These are phyloP conservation scores for Drosophila subpulchrella DNA, from an alignment of 1,140 invertebrate genomes.

Conservation along the genomic window DNA sequence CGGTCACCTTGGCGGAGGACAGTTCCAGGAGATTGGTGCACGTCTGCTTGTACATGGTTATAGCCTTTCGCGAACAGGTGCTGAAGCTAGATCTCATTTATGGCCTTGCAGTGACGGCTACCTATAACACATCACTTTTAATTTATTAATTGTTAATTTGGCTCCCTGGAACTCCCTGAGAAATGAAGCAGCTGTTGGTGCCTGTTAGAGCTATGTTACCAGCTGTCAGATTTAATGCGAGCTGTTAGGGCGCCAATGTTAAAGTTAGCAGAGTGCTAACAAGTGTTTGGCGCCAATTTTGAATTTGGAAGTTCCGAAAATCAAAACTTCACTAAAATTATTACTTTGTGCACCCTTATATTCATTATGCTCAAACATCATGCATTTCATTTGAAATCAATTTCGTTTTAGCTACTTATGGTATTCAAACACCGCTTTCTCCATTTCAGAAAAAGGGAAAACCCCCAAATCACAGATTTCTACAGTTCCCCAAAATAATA, in stretches of 20 bases:
- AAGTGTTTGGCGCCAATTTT: conserved; percentile 27
- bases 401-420: too few relatives aligned
- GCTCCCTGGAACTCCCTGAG: conserved; percentile 34
- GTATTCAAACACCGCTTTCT: too few relatives aligned
- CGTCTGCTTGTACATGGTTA: conserved; percentile 73
- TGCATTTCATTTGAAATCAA: too few relatives aligned
- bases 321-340: background rate
- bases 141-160: conserved; percentile 47
- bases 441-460: background rate
- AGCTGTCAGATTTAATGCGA: background rate
- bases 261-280: conserved; percentile 9
- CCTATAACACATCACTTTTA: conserved; percentile 36
- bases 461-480: too few relatives aligned
- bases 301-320: background rate
- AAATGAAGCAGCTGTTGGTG: conserved; percentile 31
- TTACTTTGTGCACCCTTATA: too few relatives aligned
- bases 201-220: conserved; percentile 15
- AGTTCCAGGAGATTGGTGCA: conserved; percentile 77
- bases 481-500: background rate
- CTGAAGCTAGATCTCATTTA: conserved; percentile 14
- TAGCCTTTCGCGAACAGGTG: conserved; percentile 11
- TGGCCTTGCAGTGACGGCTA: conserved; percentile 11
- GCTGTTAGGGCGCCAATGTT: conserved; percentile 7
- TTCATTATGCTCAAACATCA: too few relatives aligned
- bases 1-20: conserved; percentile 85